These are phyloP conservation scores for Drymodes brunneopygia DNA, from an alignment of 2,113 vertebrate species.

Conservation along the genomic window DNA sequence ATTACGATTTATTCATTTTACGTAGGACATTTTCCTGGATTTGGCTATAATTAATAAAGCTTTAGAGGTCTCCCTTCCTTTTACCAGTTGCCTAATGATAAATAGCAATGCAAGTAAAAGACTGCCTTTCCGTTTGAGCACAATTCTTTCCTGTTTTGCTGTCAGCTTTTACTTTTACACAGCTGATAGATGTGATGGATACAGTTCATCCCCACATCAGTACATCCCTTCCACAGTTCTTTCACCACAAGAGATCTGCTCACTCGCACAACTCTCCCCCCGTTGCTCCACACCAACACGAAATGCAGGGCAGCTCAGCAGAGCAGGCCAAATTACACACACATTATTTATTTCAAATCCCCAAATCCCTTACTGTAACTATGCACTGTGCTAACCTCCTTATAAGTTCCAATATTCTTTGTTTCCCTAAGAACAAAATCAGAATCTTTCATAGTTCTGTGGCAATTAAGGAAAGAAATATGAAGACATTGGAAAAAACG, in stretches of 20 bases:
- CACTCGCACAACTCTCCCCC: neutral
- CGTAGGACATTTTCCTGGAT: slow-evolving; percentile 20
- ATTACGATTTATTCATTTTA: neutral
- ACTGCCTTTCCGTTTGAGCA: neutral
- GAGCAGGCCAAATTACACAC: neutral
- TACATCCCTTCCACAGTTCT: neutral
- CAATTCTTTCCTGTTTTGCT: neutral
- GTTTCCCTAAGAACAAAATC: neutral
- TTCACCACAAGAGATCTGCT: neutral
- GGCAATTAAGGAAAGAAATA: neutral
- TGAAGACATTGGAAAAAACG: neutral
- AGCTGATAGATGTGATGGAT: neutral
- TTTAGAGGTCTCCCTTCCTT: neutral
- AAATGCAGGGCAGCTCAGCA: neutral
- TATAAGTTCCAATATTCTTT: neutral
- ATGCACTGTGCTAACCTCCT: neutral
- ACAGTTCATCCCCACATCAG: neutral
- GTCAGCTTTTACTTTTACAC: neutral
- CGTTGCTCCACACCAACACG: neutral
- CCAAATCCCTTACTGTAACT: neutral
- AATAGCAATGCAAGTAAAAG: neutral
- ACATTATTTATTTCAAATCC: neutral
- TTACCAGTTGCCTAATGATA: neutral
- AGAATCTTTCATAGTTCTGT: neutral
- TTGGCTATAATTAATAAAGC: slow-evolving; percentile 24